A percentile compares a stretch with the other conserved stretches of the same genome.
These are phyloP conservation scores for Gadus chalcogrammus DNA, from an alignment of 2,113 vertebrate genomes.

Conservation along the genomic window DNA sequence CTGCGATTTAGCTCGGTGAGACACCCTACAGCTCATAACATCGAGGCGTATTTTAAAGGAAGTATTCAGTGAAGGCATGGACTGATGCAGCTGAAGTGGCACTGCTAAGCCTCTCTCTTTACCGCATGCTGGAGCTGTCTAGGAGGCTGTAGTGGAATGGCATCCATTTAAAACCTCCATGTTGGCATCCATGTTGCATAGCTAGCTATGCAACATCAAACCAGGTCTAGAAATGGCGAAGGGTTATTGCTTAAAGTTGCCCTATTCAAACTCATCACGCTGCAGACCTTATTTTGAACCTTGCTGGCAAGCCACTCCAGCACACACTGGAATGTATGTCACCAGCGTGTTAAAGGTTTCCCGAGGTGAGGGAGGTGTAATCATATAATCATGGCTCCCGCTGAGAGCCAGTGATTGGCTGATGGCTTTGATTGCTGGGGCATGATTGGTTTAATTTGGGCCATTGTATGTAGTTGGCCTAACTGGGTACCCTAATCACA, in stretches of 20 bases:
- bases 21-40: no score
- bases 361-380: background rate
- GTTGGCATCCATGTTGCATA: no score
- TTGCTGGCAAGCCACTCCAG: background rate
- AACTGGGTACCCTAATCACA: slow-evolving; percentile 1
- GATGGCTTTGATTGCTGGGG: background rate
- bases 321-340: background rate
- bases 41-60: no score
- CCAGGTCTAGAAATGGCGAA: background rate
- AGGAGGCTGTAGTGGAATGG: background rate
- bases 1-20: background rate
- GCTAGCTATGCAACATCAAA: background rate
- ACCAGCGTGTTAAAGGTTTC: background rate
- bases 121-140: background rate
- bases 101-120: background rate
- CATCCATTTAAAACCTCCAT: no score
- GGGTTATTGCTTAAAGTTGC: slow-evolving; percentile 1
- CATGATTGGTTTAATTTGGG: slow-evolving; percentile 4
- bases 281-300: background rate
- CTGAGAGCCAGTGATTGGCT: slow-evolving; percentile 3
- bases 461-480: background rate
- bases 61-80: no score
- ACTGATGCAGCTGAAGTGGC: no score
- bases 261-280: background rate
- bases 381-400: background rate